These are phyloP conservation scores for Okapia johnstoni DNA, from an alignment of 2,113 vertebrate species.

Conservation along the genomic window DNA sequence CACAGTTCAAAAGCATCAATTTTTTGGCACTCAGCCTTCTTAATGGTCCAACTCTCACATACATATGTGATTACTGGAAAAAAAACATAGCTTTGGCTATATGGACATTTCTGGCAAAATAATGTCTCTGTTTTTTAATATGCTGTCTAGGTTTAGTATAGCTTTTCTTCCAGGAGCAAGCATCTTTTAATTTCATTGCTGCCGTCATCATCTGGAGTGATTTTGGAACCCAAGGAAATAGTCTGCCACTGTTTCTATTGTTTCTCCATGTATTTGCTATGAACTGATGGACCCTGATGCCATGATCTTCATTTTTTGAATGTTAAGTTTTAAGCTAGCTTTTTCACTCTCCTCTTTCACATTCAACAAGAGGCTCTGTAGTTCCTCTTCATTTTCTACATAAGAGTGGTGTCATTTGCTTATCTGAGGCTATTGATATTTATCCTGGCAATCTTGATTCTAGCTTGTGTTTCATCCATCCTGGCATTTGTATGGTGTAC, in stretches of 20 bases:
- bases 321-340: not conserved
- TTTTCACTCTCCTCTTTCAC: not conserved
- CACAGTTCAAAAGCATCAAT: not conserved
- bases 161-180: not conserved
- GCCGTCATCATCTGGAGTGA: not conserved
- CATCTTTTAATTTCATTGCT: not conserved
- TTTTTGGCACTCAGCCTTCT: not conserved
- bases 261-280: not conserved
- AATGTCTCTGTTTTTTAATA: not conserved
- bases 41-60: not conserved
- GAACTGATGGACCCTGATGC: not conserved
- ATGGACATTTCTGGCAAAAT: not conserved
- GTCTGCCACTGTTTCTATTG: not conserved
- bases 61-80: not conserved
- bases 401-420: not conserved
- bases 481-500: not conserved
- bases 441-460: not conserved
- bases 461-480: not conserved
- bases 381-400: not conserved
- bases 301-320: not conserved
- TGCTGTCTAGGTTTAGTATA: not conserved
- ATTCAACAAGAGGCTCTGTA: not conserved
- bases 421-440: not conserved
- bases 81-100: not conserved
- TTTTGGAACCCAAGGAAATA: not conserved